These are phyloP conservation scores for Crocuta crocuta DNA, from an alignment of 2,113 vertebrate genomes.

Conservation along the genomic window DNA sequence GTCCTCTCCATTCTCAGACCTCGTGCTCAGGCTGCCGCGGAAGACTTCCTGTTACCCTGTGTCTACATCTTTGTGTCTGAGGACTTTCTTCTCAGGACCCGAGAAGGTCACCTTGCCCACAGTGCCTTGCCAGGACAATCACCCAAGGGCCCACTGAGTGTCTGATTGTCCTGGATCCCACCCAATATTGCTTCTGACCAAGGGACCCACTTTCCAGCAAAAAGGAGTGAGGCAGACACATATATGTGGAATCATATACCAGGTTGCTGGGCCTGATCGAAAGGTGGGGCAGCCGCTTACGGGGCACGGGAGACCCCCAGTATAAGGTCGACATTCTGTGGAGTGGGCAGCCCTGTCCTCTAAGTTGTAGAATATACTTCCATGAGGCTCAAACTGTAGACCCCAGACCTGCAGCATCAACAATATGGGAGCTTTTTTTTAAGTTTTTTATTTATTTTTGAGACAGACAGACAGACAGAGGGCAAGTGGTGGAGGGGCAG, in stretches of 20 bases:
- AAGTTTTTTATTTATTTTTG: too few relatives aligned
- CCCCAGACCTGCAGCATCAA: neutral
- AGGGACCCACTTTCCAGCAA: neutral
- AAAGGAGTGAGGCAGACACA: too few relatives aligned
- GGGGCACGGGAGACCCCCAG: neutral
- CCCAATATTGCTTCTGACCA: neutral
- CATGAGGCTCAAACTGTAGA: neutral
- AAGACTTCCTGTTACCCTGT: neutral
- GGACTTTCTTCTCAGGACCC: neutral
- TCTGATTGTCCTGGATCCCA: neutral
- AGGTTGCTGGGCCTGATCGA: too few relatives aligned
- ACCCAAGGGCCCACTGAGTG: neutral
- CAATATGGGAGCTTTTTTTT: neutral
- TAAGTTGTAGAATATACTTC: neutral
- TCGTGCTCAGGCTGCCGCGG: too few relatives aligned
- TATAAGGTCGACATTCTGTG: too few relatives aligned
- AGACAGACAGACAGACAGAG: too few relatives aligned
- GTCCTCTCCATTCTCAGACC: neutral
- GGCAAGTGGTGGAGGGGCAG: too few relatives aligned
- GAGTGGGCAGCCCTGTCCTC: neutral
- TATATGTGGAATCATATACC: neutral
- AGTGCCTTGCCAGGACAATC: too few relatives aligned
- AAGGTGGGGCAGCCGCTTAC: fast-evolving
- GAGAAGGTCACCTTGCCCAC: neutral
- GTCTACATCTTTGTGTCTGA: neutral